Evolutionary conservation across 2,888 invertebrate genomes (phyloP).

Genomic region (Chamaedrilus cognettii): DNA sequence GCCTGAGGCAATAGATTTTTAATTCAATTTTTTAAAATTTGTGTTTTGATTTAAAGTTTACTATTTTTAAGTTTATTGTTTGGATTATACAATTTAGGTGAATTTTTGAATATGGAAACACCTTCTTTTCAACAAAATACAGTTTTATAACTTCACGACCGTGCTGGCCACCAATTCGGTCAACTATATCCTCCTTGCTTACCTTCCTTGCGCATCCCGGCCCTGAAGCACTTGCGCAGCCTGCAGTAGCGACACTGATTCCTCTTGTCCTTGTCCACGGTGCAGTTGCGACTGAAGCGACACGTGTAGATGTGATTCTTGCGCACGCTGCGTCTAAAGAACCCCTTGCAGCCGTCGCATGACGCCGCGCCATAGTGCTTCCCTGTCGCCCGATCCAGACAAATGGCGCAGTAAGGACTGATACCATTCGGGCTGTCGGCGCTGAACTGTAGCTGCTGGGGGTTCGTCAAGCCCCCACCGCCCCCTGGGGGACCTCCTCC

Average conservation of each 20-base stretch:
- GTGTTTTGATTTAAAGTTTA: too few species aligned
- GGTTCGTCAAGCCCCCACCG: too few species aligned
- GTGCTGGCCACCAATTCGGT: too few species aligned
- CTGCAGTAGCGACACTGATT: conserved; percentile 97
- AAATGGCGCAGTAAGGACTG: conserved; percentile 75
- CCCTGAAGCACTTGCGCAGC: conserved; percentile 93
- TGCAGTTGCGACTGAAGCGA: conserved; percentile 89
- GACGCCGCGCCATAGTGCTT: conserved; percentile 82
- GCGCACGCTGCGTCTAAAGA: conserved; percentile 62
- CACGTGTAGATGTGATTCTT: conserved; percentile 95
- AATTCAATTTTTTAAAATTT: too few species aligned
- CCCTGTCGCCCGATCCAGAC: conserved; percentile 94
- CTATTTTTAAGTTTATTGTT: too few species aligned
- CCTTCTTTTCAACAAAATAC: background rate
- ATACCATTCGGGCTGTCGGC: background rate
- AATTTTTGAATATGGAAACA: too few species aligned
- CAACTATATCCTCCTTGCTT: conserved; percentile 14
- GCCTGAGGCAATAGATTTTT: too few species aligned
- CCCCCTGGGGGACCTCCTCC: too few species aligned
- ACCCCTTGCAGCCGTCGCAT: conserved; percentile 97
- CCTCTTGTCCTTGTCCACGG: conserved; percentile 95
- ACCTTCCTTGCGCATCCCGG: conserved; percentile 84
- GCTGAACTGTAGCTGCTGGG: too few species aligned
- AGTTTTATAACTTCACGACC: background rate
- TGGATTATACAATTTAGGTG: too few species aligned